Evolutionary conservation across 2,113 vertebrate genomes (phyloP).

Genomic region (Cepphus grylle): DNA sequence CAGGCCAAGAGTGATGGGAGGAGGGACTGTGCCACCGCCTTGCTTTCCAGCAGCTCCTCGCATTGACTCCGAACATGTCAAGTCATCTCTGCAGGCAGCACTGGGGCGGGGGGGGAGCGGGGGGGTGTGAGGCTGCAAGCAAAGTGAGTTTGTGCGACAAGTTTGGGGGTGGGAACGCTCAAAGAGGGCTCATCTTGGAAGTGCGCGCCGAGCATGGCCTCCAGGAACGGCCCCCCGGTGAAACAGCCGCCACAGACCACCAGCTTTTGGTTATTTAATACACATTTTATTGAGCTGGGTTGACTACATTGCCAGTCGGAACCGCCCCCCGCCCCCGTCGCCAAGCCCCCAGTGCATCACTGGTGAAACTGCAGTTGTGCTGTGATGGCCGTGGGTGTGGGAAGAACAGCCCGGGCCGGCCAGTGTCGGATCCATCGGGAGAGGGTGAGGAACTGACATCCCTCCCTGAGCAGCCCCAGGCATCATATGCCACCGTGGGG

Average conservation of each 20-base stretch:
- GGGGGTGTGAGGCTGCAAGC: too few relatives aligned
- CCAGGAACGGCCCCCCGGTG: not conserved
- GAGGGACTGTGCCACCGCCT: not conserved
- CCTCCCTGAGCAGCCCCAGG: not conserved
- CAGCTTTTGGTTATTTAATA: not conserved
- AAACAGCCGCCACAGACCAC: not conserved
- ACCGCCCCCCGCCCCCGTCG: fast-evolving
- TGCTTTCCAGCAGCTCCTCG: not conserved
- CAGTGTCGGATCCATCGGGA: not conserved
- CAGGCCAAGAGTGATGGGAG: not conserved
- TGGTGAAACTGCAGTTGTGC: not conserved
- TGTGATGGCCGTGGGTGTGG: not conserved
- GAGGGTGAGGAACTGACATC: not conserved
- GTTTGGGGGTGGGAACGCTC: fast-evolving
- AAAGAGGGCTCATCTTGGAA: not conserved
- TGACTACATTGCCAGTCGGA: not conserved
- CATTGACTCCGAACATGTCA: fast-evolving
- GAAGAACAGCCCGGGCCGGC: not conserved
- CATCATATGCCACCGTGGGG: fast-evolving
- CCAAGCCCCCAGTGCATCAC: not conserved
- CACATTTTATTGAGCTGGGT: slow-evolving; percentile 11
- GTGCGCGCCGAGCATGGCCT: not conserved
- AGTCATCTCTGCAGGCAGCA: not conserved
- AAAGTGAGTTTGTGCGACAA: not conserved
- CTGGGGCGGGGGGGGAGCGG: too few relatives aligned